Percentiles rank a stretch among this genome's conserved stretches.
Conservation (phyloP, 2,888 invertebrate genomes). For the Suillia variegata region DNA sequence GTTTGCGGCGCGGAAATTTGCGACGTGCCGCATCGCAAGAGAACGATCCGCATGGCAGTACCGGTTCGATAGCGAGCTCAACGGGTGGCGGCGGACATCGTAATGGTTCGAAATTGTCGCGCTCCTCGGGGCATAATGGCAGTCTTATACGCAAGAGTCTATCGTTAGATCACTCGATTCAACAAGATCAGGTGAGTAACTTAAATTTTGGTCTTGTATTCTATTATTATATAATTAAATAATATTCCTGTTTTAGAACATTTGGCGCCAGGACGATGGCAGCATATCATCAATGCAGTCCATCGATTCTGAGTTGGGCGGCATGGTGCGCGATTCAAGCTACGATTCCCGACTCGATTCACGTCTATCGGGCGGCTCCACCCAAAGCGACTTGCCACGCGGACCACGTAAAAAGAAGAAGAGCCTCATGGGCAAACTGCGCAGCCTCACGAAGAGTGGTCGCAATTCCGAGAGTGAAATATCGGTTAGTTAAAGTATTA, state of each 20-base stretch:
- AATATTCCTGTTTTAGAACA: slow-evolving; percentile 67
- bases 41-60: slow-evolving; percentile 66
- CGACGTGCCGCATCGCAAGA: slow-evolving; percentile 69
- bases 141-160: slow-evolving; percentile 73
- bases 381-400: slow-evolving; percentile 78
- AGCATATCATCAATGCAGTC: slow-evolving; percentile 86
- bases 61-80: slow-evolving; percentile 51
- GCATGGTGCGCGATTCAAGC: slow-evolving; percentile 74
- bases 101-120: slow-evolving; percentile 52
- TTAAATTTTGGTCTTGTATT: too few relatives aligned
- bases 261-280: slow-evolving; percentile 84
- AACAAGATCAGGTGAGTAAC: slow-evolving; percentile 59
- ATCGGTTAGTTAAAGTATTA: slow-evolving; percentile 55
- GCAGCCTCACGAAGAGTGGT: slow-evolving; percentile 82
- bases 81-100: slow-evolving; percentile 53
- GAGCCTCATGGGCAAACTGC: slow-evolving; percentile 81
- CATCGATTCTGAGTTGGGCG: slow-evolving; percentile 71
- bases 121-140: slow-evolving; percentile 60
- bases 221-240: too few relatives aligned
- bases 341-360: slow-evolving; percentile 69
- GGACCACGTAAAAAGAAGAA: slow-evolving; percentile 77
- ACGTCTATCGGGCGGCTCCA: slow-evolving; percentile 81
- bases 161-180: slow-evolving; percentile 71
- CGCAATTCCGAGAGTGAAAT: slow-evolving; percentile 61
- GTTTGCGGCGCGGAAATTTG: slow-evolving; percentile 59